Conservation (phyloP, 2,888 invertebrate species). For the Tetragonisca angustula region DNA sequence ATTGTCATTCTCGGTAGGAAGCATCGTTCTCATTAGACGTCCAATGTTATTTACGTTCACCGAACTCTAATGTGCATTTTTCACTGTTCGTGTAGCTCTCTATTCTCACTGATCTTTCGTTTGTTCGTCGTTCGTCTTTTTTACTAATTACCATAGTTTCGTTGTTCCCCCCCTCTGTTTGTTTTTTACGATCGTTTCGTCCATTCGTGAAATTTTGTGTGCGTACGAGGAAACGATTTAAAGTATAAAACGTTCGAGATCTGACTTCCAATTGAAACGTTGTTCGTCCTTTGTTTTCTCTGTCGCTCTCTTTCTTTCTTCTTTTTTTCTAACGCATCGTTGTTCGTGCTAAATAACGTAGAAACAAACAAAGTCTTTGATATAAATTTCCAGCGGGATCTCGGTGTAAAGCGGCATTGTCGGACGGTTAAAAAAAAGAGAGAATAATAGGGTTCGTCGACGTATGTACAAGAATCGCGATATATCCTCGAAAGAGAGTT, state of each 20-base stretch:
- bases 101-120: neutral
- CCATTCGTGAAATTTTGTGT: neutral
- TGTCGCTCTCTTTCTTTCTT: neutral
- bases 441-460: conserved; percentile 4
- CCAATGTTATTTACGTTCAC: conserved; percentile 33
- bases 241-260: neutral
- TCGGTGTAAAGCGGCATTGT: conserved; percentile 8
- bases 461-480: conserved; percentile 20
- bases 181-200: neutral
- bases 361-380: conserved; percentile 1
- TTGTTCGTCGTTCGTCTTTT: neutral
- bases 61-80: conserved; percentile 38
- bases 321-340: neutral
- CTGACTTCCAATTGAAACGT: conserved; percentile 28
- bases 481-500: conserved; percentile 34
- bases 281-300: neutral
- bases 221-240: neutral
- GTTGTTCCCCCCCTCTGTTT: neutral
- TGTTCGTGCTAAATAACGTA: neutral
- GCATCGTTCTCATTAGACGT: conserved; percentile 28
- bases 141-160: neutral
- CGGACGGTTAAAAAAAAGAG: neutral
- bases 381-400: neutral
- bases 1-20: conserved; percentile 43
- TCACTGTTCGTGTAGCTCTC: conserved; percentile 32